A percentile compares a stretch with the other conserved stretches of the same genome.
These are phyloP conservation scores for Pseudomyrmex pallidus DNA, from an alignment of 1,140 invertebrate genomes.

Conservation along the genomic window DNA sequence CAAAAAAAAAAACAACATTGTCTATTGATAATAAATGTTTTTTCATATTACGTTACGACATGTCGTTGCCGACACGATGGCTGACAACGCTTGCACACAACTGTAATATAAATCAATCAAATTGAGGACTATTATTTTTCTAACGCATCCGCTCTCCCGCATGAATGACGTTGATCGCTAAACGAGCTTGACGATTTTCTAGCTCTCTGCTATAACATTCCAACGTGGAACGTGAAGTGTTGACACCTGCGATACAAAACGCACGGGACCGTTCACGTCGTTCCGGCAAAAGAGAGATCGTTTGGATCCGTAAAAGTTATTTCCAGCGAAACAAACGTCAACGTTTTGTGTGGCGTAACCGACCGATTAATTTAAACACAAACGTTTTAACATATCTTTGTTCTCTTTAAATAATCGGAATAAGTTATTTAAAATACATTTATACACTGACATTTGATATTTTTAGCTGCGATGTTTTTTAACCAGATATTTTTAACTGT, in stretches of 20 bases:
- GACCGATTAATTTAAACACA: not conserved
- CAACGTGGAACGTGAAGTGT: conserved; percentile 19
- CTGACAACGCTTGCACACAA: conserved; percentile 13
- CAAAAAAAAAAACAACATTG: no score
- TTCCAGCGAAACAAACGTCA: not conserved
- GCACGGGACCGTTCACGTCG: not conserved
- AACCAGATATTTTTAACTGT: no score
- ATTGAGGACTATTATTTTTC: conserved; percentile 48
- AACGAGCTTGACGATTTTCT: conserved; percentile 32
- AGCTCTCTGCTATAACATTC: conserved; percentile 18
- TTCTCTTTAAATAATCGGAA: not conserved
- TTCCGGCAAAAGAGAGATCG: conserved; percentile 2
- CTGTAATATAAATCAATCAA: conserved; percentile 52
- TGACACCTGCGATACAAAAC: conserved; percentile 35
- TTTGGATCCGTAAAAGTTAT: conserved; percentile 22
- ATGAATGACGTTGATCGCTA: conserved; percentile 47
- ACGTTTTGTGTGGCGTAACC: not conserved
- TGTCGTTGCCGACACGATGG: not conserved
- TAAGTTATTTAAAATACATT: conserved; percentile 9
- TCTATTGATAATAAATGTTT: no score
- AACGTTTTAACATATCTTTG: not conserved
- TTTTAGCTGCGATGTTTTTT: no score
- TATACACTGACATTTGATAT: no score
- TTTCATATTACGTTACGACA: conserved; percentile 16
- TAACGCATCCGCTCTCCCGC: conserved; percentile 11